Conservation (phyloP, 1,140 invertebrate species). For the Rhizoglyphus robini region DNA sequence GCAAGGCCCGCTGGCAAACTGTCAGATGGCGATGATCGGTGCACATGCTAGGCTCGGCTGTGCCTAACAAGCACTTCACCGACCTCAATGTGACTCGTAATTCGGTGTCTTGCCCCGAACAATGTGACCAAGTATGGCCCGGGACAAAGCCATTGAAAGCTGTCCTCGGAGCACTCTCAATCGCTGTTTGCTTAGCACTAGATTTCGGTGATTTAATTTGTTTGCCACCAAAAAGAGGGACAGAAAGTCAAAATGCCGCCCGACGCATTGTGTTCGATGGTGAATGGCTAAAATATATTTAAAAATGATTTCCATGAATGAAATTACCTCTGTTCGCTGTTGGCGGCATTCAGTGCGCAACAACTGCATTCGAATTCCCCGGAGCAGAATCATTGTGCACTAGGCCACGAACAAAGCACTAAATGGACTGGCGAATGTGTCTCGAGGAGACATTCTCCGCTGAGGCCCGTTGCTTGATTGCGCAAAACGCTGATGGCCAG, state of each 20-base stretch:
- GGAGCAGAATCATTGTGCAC: slow-evolving; percentile 2
- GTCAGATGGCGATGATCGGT: slow-evolving; percentile 9
- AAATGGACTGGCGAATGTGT: background rate
- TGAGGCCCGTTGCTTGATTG: background rate
- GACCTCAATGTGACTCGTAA: slow-evolving; percentile 9
- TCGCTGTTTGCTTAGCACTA: background rate
- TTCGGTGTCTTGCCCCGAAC: background rate
- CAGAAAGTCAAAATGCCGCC: slow-evolving; percentile 9
- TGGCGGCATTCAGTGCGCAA: background rate
- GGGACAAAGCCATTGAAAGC: background rate
- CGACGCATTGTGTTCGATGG: background rate
- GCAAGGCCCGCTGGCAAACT: too few relatives aligned
- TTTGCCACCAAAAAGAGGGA: slow-evolving; percentile 6
- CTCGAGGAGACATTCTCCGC: background rate
- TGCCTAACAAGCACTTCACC: slow-evolving; percentile 9
- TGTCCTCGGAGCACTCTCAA: background rate
- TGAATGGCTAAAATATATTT: slow-evolving; percentile 7
- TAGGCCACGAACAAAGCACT: background rate
- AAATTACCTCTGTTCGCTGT: background rate
- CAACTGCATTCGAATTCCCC: slow-evolving; percentile 5
- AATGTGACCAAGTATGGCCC: background rate
- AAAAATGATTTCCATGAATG: slow-evolving; percentile 15
- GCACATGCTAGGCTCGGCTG: background rate
- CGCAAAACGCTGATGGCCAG: slow-evolving; percentile 3
- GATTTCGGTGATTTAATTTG: slow-evolving; percentile 10